These are phyloP conservation scores for Himalopsyche anomala DNA, from an alignment of 2,888 invertebrate genomes.

Conservation along the genomic window DNA sequence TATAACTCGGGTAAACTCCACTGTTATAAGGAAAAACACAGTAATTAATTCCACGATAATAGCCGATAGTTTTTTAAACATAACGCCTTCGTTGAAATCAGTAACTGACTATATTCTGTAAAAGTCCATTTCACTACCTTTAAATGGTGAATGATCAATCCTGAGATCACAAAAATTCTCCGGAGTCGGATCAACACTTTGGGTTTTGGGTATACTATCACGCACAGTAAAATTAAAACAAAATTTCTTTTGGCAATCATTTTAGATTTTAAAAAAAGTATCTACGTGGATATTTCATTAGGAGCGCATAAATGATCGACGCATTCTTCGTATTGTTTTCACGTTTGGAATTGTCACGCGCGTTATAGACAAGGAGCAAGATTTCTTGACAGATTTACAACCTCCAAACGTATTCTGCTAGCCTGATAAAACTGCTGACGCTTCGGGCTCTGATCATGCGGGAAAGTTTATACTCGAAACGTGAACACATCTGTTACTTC, in stretches of 20 bases:
- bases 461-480: slow-evolving; percentile 56
- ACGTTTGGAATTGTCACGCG: slow-evolving; percentile 61
- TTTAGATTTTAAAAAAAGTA: too few relatives aligned
- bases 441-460: slow-evolving; percentile 39
- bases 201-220: too few relatives aligned
- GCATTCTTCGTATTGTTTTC: slow-evolving; percentile 55
- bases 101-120: too few relatives aligned
- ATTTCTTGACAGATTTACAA: slow-evolving; percentile 59
- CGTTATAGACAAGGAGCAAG: slow-evolving; percentile 46
- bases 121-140: too few relatives aligned
- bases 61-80: too few relatives aligned
- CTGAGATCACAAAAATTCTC: too few relatives aligned
- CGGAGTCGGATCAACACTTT: too few relatives aligned
- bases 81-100: too few relatives aligned
- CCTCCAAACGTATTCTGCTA: slow-evolving; percentile 51
- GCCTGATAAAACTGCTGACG: slow-evolving; percentile 55
- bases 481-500: slow-evolving; percentile 59
- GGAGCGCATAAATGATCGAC: neutral
- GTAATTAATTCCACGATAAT: too few relatives aligned
- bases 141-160: too few relatives aligned
- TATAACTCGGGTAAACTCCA: too few relatives aligned
- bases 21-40: too few relatives aligned
- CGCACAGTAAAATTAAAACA: neutral
- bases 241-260: slow-evolving; percentile 3
- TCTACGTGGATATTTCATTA: neutral